A percentile compares a stretch with the other conserved stretches of the same genome.
phyloP scores from a whole-genome alignment of 2,113 vertebrate genomes.

The Carollia perspicillata region DNA sequence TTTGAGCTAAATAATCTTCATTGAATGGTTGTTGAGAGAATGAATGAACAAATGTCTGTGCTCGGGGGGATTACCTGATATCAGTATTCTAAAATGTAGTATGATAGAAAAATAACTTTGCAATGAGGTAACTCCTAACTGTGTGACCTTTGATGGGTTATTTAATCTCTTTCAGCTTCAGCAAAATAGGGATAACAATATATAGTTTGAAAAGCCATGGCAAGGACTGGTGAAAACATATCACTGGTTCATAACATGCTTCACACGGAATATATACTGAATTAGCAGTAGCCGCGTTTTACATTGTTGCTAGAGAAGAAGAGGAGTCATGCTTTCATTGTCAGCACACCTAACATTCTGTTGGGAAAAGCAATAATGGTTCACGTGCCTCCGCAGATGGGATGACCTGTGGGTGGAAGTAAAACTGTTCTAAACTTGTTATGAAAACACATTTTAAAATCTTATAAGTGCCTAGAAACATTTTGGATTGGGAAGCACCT shows the following conservation, averaged over 20 bases:
- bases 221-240: background rate
- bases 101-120: background rate
- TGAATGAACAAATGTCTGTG: background rate
- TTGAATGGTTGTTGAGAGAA: slow-evolving; percentile 15
- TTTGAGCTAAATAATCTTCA: background rate
- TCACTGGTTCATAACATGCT: background rate
- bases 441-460: slow-evolving; percentile 29
- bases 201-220: background rate
- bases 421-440: slow-evolving; percentile 28
- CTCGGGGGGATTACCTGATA: background rate
- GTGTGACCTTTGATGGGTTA: background rate
- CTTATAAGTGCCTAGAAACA: background rate
- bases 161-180: background rate
- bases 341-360: background rate
- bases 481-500: background rate
- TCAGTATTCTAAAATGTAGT: background rate
- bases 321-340: background rate
- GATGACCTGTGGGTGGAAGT: background rate
- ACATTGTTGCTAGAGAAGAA: background rate
- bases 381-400: background rate
- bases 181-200: background rate
- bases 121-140: background rate
- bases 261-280: background rate
- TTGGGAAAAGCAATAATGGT: slow-evolving; percentile 30
- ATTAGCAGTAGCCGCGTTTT: background rate